A percentile compares a stretch with the other conserved stretches of the same genome.
Evolutionary conservation across 1,140 invertebrate species (phyloP).

Genomic region (Olivierus martensii): DNA sequence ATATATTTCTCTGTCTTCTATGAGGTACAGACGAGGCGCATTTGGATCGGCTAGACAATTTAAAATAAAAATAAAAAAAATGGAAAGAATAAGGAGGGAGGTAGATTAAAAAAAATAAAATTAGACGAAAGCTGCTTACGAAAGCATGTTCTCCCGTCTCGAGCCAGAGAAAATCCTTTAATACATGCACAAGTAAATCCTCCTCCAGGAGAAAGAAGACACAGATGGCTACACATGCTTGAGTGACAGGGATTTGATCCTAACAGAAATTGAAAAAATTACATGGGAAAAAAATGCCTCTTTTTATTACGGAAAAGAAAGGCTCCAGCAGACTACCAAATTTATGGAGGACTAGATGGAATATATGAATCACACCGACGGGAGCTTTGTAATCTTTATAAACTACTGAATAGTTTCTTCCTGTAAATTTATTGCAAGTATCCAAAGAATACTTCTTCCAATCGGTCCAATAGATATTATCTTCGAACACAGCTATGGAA

Average conservation of each 20-base stretch:
- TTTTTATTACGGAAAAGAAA: too few species aligned
- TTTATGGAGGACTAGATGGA: conserved; percentile 30
- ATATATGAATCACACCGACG: conserved; percentile 30
- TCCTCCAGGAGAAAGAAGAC: conserved; percentile 48
- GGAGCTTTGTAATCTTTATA: conserved; percentile 25
- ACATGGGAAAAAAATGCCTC: background rate
- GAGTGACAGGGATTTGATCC: conserved; percentile 47
- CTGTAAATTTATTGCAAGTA: conserved; percentile 32
- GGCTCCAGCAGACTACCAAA: too few species aligned
- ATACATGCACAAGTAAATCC: conserved; percentile 62
- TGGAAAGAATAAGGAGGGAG: too few species aligned
- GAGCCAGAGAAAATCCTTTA: conserved; percentile 41
- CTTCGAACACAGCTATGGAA: conserved; percentile 70
- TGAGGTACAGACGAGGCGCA: conserved; percentile 11
- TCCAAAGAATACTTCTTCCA: conserved; percentile 35
- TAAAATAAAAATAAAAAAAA: background rate
- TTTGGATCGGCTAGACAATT: too few species aligned
- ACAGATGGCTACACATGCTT: conserved; percentile 59
- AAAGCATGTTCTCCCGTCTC: conserved; percentile 27
- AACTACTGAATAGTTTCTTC: conserved; percentile 37
- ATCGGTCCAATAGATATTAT: conserved; percentile 76
- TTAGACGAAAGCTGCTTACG: conserved; percentile 18
- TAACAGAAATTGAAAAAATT: background rate
- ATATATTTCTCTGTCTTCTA: conserved; percentile 4
- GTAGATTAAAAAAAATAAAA: too few species aligned